phyloP scores from a whole-genome alignment of 1,140 invertebrate genomes.

The Dinoponera quadriceps region DNA sequence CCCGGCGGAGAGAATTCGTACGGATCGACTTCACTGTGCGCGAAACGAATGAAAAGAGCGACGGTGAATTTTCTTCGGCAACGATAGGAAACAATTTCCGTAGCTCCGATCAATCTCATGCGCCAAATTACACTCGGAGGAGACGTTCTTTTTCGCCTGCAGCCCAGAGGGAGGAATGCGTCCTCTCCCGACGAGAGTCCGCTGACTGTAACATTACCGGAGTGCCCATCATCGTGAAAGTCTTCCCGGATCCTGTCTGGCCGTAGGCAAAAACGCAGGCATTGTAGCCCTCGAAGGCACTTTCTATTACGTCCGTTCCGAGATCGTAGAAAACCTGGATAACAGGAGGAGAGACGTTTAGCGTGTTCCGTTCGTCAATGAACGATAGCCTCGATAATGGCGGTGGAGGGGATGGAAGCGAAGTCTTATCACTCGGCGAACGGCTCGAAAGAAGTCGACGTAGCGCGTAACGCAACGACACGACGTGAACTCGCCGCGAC shows the following conservation, averaged over 20 bases:
- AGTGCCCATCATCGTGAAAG: constrained; percentile 99
- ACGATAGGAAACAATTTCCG: too few relatives aligned
- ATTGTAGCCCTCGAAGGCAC: constrained; percentile 98
- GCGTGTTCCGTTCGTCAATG: not conserved
- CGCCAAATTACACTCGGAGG: not conserved
- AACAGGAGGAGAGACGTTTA: constrained; percentile 46
- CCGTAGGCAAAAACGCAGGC: constrained; percentile 98
- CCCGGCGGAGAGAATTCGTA: too few relatives aligned
- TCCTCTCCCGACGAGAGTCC: not conserved
- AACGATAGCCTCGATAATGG: not conserved
- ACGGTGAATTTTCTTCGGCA: too few relatives aligned
- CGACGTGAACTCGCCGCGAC: not conserved
- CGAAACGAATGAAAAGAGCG: too few relatives aligned
- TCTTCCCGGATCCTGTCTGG: constrained; percentile 98
- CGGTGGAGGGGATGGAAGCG: not conserved
- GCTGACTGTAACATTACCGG: constrained; percentile 85
- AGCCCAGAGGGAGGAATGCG: not conserved
- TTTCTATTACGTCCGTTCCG: constrained; percentile 95
- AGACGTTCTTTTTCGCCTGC: not conserved
- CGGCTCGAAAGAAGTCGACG: not conserved
- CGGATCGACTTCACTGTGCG: too few relatives aligned
- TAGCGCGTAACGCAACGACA: not conserved
- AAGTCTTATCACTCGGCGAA: constrained; percentile 32
- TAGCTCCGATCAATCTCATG: too few relatives aligned
- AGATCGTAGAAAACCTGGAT: constrained; percentile 93